Percentiles rank a stretch among this genome's conserved stretches.
phyloP scores from a whole-genome alignment of 2,797 vertebrate genomes.

The Sebastes oblongus region DNA sequence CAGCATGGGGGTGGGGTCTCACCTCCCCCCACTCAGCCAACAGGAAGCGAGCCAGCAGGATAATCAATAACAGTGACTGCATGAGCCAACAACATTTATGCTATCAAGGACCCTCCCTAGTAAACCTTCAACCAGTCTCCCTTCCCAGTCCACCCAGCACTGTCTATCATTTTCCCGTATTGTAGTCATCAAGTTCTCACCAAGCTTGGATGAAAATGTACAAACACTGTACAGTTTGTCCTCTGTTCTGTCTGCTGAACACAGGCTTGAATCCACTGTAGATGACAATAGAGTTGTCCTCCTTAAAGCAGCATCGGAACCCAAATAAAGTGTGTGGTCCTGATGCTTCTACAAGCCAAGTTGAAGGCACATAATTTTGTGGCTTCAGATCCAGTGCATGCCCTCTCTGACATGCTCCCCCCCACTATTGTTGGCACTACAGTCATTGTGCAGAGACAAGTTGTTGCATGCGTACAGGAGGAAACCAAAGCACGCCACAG shows the following conservation, averaged over 20 bases:
- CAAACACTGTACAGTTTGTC: neutral
- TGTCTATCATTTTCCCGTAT: neutral
- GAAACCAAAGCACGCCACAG: slow-evolving; percentile 5
- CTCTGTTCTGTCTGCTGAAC: too few species aligned
- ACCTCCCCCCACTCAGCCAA: slow-evolving; percentile 72
- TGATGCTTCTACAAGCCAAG: neutral
- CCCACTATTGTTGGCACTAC: neutral
- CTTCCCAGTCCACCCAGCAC: neutral
- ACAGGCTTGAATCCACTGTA: neutral
- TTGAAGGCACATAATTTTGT: slow-evolving; percentile 1
- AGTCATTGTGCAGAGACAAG: slow-evolving; percentile 8
- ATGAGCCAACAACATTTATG: slow-evolving; percentile 12
- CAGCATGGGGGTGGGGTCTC: slow-evolving; percentile 57
- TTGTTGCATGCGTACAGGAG: neutral
- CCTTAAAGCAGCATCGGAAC: neutral
- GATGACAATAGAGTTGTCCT: neutral
- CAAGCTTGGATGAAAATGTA: neutral
- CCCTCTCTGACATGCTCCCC: neutral
- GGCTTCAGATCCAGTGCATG: neutral
- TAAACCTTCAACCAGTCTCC: neutral
- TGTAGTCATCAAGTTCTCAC: neutral
- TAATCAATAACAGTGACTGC: slow-evolving; percentile 76
- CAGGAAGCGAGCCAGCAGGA: slow-evolving; percentile 64
- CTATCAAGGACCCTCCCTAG: neutral
- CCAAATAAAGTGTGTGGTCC: slow-evolving; percentile 7